Conservation (phyloP, 1,140 invertebrate genomes). For the Eupeodes corollae region DNA sequence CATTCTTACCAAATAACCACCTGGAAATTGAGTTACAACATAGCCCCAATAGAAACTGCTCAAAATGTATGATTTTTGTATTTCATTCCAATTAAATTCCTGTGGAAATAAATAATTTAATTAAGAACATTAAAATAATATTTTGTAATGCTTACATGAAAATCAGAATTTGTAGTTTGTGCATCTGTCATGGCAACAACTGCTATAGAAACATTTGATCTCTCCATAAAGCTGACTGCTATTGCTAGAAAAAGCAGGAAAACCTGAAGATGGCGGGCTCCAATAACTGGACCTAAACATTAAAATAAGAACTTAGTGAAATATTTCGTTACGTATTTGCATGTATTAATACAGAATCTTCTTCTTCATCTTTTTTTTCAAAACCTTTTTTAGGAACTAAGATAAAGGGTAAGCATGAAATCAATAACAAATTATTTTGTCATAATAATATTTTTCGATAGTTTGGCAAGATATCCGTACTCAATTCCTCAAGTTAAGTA, state of each 20-base stretch:
- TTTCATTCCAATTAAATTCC: constrained; percentile 41
- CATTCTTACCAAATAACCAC: constrained; percentile 52
- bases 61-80: constrained; percentile 43
- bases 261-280: constrained; percentile 26
- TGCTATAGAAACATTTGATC: constrained; percentile 24
- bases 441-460: too few relatives aligned
- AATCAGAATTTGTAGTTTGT: constrained; percentile 17
- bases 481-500: too few relatives aligned
- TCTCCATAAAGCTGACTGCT: constrained; percentile 18
- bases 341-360: too few relatives aligned
- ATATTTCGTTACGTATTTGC: too few relatives aligned
- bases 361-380: too few relatives aligned
- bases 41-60: constrained; percentile 58
- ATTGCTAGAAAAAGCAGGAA: constrained; percentile 26
- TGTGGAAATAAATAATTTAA: constrained; percentile 16
- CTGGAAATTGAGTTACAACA: constrained; percentile 48
- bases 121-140: too few relatives aligned
- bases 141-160: constrained; percentile 14
- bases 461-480: too few relatives aligned
- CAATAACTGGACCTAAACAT: constrained; percentile 17
- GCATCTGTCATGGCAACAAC: constrained; percentile 50
- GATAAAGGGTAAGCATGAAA: too few relatives aligned
- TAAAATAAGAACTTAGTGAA: too few relatives aligned
- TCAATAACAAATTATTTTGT: too few relatives aligned
- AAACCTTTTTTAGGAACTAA: too few relatives aligned